Evolutionary conservation across 2,113 vertebrate genomes (phyloP).

Genomic region (Notarius quadriscutis): DNA sequence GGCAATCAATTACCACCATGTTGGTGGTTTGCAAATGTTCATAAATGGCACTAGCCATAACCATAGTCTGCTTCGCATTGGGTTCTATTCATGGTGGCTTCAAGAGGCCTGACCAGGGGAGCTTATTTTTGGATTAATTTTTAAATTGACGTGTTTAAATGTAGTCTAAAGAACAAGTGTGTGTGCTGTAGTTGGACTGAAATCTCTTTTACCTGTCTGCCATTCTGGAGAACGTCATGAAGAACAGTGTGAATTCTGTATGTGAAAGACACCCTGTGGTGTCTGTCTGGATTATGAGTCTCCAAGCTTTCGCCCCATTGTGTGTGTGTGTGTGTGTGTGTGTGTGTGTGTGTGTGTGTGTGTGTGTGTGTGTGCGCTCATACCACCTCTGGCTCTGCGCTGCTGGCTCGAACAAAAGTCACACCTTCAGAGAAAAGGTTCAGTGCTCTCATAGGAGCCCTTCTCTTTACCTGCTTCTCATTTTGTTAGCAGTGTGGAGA

Average conservation of each 20-base stretch:
- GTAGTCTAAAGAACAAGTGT: not conserved
- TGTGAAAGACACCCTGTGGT: not conserved
- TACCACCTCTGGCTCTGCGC: conserved; percentile 19
- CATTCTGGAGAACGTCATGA: not conserved
- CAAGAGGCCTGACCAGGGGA: not conserved
- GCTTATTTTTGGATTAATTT: not conserved
- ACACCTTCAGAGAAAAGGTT: conserved; percentile 24
- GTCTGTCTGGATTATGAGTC: conserved; percentile 21
- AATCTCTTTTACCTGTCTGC: not conserved
- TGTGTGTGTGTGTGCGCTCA: not conserved
- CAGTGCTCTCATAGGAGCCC: conserved; percentile 35
- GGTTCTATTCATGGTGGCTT: not conserved
- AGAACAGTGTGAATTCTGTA: conserved; percentile 3
- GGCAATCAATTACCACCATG: not conserved
- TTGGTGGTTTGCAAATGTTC: not conserved
- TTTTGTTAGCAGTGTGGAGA: conserved; percentile 38
- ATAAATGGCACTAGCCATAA: not conserved
- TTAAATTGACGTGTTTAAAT: not conserved
- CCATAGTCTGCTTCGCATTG: not conserved
- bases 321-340: not conserved
- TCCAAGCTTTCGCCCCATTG: not conserved
- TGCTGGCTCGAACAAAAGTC: conserved; percentile 30
- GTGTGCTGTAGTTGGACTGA: not conserved
- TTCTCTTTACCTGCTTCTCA: conserved; percentile 18
- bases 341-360: not conserved